Conservation (phyloP, 2,113 vertebrate species). For the Peromyscus polionotus region DNA sequence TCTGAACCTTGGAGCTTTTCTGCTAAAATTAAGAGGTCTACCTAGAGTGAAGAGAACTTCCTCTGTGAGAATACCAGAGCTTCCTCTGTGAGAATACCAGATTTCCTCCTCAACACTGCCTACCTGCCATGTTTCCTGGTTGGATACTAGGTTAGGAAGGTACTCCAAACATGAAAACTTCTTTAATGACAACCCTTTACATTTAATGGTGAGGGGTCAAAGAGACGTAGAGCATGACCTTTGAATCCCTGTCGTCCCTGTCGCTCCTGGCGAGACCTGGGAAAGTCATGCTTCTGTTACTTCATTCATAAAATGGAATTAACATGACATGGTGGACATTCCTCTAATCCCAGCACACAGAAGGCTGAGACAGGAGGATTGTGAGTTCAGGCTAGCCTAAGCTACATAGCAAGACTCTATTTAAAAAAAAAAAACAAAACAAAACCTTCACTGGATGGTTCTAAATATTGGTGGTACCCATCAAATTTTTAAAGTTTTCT, state of each 20-base stretch:
- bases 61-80: conserved; percentile 21
- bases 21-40: conserved; percentile 57
- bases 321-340: neutral
- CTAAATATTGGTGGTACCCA: neutral
- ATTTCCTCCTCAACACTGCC: conserved; percentile 40
- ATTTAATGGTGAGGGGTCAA: neutral
- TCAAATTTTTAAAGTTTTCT: neutral
- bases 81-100: conserved; percentile 58
- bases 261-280: neutral
- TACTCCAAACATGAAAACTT: neutral
- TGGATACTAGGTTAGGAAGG: conserved; percentile 16
- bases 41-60: conserved; percentile 63
- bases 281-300: neutral
- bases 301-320: neutral
- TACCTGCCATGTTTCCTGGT: neutral
- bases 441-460: neutral
- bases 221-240: neutral
- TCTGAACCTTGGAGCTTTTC: conserved; percentile 1
- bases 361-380: neutral
- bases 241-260: neutral
- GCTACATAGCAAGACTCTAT: neutral
- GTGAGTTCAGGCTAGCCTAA: neutral
- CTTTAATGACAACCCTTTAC: neutral
- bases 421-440: neutral
- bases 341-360: neutral